phyloP scores from a whole-genome alignment of 2,797 vertebrate genomes.

The Macroramphosus scolopax region DNA sequence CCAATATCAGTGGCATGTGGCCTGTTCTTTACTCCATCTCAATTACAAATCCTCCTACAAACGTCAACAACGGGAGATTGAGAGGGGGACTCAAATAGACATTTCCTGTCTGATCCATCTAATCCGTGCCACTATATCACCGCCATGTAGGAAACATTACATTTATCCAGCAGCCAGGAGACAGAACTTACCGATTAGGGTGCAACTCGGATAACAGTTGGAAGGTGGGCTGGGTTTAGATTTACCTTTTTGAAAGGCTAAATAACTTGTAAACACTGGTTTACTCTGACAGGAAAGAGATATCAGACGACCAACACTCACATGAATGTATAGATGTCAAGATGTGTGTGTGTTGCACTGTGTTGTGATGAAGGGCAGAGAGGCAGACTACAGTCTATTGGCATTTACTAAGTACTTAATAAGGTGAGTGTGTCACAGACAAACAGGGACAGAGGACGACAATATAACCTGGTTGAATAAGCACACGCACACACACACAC shows the following conservation, averaged over 20 bases:
- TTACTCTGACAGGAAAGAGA: too few species aligned
- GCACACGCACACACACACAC: neutral
- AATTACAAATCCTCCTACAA: slow-evolving; percentile 27
- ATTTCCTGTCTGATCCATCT: slow-evolving; percentile 22
- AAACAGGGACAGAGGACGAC: slow-evolving; percentile 32
- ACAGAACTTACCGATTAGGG: too few species aligned
- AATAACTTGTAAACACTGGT: too few species aligned
- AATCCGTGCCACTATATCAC: slow-evolving; percentile 33
- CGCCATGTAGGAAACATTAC: slow-evolving; percentile 24
- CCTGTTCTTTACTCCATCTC: slow-evolving; percentile 37
- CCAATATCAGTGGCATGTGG: slow-evolving; percentile 24
- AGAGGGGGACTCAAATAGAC: slow-evolving; percentile 7
- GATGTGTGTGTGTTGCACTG: slow-evolving; percentile 6
- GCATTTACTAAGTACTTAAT: slow-evolving; percentile 67
- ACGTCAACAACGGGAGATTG: slow-evolving; percentile 25
- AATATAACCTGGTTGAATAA: slow-evolving; percentile 25
- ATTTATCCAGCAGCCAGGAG: too few species aligned
- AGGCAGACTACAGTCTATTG: slow-evolving; percentile 38
- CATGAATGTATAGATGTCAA: too few species aligned
- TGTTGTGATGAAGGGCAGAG: slow-evolving; percentile 23
- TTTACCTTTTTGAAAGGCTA: too few species aligned
- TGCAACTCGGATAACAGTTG: too few species aligned
- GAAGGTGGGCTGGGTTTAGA: too few species aligned
- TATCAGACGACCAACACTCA: too few species aligned
- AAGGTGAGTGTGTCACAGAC: slow-evolving; percentile 52